Evolutionary conservation across 1,140 invertebrate species (phyloP).

Genomic region (Sogatella furcifera): DNA sequence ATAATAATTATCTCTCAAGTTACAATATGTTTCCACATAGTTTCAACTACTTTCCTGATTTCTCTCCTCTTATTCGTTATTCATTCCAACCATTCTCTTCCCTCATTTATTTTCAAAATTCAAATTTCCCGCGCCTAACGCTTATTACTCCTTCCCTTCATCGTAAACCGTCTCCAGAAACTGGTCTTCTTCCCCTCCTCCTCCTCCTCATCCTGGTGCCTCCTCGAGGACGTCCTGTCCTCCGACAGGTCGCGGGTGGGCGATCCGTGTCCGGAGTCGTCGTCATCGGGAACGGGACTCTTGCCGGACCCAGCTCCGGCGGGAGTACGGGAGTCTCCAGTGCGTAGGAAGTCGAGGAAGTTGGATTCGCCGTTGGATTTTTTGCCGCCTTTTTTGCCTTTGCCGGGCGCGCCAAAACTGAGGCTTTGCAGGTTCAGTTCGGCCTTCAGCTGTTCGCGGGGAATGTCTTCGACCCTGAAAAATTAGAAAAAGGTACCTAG

Average conservation of each 20-base stretch:
- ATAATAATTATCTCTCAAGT: too few species aligned
- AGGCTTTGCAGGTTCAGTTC: slow-evolving; percentile 53
- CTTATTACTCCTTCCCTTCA: slow-evolving; percentile 52
- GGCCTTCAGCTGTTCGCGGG: slow-evolving; percentile 52
- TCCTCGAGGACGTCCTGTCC: slow-evolving; percentile 22
- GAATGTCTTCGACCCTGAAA: slow-evolving; percentile 45
- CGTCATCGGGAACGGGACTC: slow-evolving; percentile 28
- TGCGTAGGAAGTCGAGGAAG: slow-evolving; percentile 56
- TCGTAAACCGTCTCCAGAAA: slow-evolving; percentile 60
- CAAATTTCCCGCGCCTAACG: slow-evolving; percentile 37
- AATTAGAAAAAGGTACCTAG: too few species aligned
- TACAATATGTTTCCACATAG: too few species aligned
- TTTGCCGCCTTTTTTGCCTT: slow-evolving; percentile 36
- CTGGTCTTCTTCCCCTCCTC: slow-evolving; percentile 48
- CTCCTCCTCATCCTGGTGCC: slow-evolving; percentile 11
- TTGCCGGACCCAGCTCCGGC: slow-evolving; percentile 6
- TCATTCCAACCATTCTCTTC: too few species aligned
- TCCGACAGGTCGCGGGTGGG: slow-evolving; percentile 35
- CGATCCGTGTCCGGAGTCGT: slow-evolving; percentile 42
- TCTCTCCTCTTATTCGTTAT: too few species aligned
- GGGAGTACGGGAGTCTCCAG: slow-evolving; percentile 22
- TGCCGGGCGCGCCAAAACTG: slow-evolving; percentile 41
- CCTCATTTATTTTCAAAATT: too few species aligned
- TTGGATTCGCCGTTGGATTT: slow-evolving; percentile 43
- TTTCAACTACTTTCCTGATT: too few species aligned